phyloP scores from a whole-genome alignment of 1,140 invertebrate genomes.

The Drosophila kurseongensis region DNA sequence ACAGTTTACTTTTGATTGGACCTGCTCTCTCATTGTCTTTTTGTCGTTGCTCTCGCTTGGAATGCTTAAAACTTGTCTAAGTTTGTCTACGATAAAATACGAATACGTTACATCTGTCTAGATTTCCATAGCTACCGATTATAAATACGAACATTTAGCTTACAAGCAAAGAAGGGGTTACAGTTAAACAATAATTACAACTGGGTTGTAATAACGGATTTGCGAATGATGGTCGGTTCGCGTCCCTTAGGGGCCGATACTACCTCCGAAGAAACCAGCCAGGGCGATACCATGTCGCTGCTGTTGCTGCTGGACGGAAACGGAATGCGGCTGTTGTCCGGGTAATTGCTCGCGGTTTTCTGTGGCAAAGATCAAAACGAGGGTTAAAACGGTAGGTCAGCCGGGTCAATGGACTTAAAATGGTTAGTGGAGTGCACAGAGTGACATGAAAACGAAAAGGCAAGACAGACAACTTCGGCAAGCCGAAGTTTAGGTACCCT shows the following conservation, averaged over 20 bases:
- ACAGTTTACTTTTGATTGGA: slow-evolving; percentile 79
- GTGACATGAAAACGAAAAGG: slow-evolving; percentile 67
- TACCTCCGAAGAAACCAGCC: slow-evolving; percentile 91
- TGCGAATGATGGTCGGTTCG: slow-evolving; percentile 90
- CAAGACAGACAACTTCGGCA: slow-evolving; percentile 6
- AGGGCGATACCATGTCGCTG: slow-evolving; percentile 88
- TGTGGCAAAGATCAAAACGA: slow-evolving; percentile 76
- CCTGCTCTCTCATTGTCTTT: slow-evolving; percentile 76
- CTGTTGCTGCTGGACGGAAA: slow-evolving; percentile 70
- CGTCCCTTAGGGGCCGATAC: slow-evolving; percentile 88
- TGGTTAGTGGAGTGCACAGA: slow-evolving; percentile 30
- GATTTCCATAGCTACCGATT: slow-evolving; percentile 61
- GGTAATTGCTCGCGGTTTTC: slow-evolving; percentile 80
- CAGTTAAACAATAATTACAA: slow-evolving; percentile 86
- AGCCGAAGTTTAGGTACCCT: slow-evolving; percentile 23
- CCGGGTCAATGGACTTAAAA: slow-evolving; percentile 10
- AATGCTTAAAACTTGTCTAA: slow-evolving; percentile 78
- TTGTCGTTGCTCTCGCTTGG: slow-evolving; percentile 57
- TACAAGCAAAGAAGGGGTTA: slow-evolving; percentile 48
- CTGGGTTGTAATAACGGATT: slow-evolving; percentile 94
- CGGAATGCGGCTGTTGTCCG: slow-evolving; percentile 84
- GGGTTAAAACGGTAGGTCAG: slow-evolving; percentile 8
- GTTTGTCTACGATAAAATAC: slow-evolving; percentile 62
- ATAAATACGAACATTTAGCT: slow-evolving; percentile 79
- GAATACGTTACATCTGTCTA: slow-evolving; percentile 43